Conservation (phyloP, 2,113 vertebrate species). For the Sphyrna mokarran region DNA sequence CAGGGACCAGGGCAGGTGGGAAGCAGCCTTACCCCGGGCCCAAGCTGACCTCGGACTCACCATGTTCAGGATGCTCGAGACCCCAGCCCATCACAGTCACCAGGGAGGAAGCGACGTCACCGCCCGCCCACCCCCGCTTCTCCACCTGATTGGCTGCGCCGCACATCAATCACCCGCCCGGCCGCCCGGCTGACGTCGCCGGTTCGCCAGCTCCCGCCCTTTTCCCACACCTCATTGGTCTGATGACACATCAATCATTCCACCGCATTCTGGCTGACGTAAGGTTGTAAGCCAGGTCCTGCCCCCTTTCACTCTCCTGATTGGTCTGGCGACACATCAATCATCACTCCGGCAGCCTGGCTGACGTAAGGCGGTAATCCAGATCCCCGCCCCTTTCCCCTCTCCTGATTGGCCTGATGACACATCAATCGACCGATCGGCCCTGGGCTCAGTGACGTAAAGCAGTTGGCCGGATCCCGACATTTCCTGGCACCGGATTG, state of each 20-base stretch:
- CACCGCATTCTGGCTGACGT: no score
- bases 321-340: no score
- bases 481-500: no score
- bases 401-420: neutral
- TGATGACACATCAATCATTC: neutral
- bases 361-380: neutral
- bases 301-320: neutral
- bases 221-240: neutral
- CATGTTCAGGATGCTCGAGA: neutral
- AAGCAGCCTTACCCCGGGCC: neutral
- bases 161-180: neutral
- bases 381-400: neutral
- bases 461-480: no score
- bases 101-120: neutral
- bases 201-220: neutral
- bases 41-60: no score
- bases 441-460: neutral
- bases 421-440: neutral
- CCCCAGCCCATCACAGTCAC: neutral
- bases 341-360: no score
- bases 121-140: neutral
- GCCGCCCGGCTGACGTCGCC: neutral
- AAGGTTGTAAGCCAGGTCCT: neutral
- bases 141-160: neutral
- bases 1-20: neutral